Percentiles rank a stretch among this genome's conserved stretches.
These are phyloP conservation scores for Tiphia femorata DNA, from an alignment of 2,888 invertebrate genomes.

Conservation along the genomic window DNA sequence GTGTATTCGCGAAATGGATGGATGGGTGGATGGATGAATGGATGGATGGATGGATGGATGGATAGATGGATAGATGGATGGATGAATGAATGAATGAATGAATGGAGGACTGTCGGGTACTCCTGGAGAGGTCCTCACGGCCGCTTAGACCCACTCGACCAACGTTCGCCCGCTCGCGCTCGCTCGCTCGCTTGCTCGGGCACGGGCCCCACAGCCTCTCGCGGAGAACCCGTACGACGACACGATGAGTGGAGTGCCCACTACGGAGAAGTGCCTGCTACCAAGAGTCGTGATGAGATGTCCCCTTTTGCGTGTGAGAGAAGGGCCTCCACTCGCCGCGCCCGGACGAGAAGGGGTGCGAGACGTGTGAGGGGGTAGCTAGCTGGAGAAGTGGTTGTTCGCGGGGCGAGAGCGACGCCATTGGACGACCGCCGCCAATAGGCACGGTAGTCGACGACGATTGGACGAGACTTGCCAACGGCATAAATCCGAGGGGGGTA, in stretches of 20 bases:
- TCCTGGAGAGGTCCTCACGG: slow-evolving; percentile 69
- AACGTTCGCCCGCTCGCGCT: slow-evolving; percentile 54
- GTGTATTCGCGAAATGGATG: slow-evolving; percentile 50
- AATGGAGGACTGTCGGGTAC: slow-evolving; percentile 67
- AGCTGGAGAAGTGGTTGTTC: neutral
- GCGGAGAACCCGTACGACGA: slow-evolving; percentile 63
- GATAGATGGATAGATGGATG: slow-evolving; percentile 60
- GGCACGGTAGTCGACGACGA: neutral
- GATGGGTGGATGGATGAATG: slow-evolving; percentile 41
- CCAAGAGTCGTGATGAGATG: slow-evolving; percentile 68
- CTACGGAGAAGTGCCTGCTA: slow-evolving; percentile 68
- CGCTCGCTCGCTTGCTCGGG: slow-evolving; percentile 55
- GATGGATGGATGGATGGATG: slow-evolving; percentile 24
- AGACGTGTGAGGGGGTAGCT: neutral
- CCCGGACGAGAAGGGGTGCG: neutral
- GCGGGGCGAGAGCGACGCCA: slow-evolving; percentile 21
- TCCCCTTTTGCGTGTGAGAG: slow-evolving; percentile 67
- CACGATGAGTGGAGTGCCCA: slow-evolving; percentile 68
- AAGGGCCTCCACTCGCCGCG: slow-evolving; percentile 44
- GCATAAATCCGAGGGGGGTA: slow-evolving; percentile 3
- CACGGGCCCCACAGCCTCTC: slow-evolving; percentile 57
- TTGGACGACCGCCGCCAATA: slow-evolving; percentile 43
- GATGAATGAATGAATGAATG: slow-evolving; percentile 59
- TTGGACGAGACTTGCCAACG: slow-evolving; percentile 23
- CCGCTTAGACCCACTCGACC: slow-evolving; percentile 69